Evolutionary conservation across 2,797 vertebrate species (phyloP).

Genomic region (Anniella stebbinsi): DNA sequence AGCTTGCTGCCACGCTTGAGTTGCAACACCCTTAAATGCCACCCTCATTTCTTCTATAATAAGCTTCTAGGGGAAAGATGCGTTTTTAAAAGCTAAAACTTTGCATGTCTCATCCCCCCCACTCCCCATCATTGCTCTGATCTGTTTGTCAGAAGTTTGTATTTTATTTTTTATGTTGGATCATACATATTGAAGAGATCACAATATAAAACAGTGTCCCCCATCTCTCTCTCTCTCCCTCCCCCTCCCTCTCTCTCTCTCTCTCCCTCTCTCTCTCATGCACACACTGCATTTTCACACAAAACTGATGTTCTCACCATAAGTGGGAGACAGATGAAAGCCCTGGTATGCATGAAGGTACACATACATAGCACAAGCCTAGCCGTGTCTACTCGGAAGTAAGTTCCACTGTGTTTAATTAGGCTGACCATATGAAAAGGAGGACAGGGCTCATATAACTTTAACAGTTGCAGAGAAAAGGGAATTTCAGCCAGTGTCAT

Average conservation of each 20-base stretch:
- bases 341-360: not conserved
- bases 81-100: not conserved
- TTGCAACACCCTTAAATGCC: not conserved
- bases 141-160: conserved; percentile 8
- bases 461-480: no score
- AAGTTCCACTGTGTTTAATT: not conserved
- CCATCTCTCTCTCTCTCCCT: not conserved
- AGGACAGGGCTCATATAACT: no score
- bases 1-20: not conserved
- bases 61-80: not conserved
- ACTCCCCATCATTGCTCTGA: not conserved
- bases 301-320: conserved; percentile 9
- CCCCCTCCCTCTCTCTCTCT: not conserved
- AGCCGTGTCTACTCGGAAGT: not conserved
- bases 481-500: no score
- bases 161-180: not conserved
- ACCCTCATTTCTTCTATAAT: not conserved
- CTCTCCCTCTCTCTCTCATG: not conserved
- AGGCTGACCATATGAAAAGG: no score
- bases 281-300: not conserved
- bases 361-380: not conserved
- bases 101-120: not conserved
- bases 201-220: not conserved
- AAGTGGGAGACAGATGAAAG: not conserved
- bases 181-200: conserved; percentile 50